Conservation (phyloP, 2,888 invertebrate species). For the Epirrhoe tristata region DNA sequence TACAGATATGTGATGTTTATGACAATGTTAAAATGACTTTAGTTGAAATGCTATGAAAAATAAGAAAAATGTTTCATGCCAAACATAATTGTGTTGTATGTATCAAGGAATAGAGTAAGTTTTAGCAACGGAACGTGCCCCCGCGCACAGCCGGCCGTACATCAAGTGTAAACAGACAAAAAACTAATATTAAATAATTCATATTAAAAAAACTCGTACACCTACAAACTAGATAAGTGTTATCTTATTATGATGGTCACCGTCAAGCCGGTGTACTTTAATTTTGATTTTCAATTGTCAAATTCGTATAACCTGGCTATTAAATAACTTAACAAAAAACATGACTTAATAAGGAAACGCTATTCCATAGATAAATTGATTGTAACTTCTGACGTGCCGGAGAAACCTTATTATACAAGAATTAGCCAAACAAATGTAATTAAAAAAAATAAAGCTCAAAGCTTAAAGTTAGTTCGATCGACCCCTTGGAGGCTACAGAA, state of each 20-base stretch:
- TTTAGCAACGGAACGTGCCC: constrained; percentile 39
- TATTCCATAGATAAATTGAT: constrained; percentile 31
- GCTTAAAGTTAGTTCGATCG: constrained; percentile 57
- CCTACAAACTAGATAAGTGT: constrained; percentile 80
- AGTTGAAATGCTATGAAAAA: too few species aligned
- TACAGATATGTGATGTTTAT: too few species aligned
- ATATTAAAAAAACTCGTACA: constrained; percentile 76
- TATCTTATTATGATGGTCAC: constrained; percentile 52
- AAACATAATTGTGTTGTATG: constrained; percentile 20
- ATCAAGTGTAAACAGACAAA: constrained; percentile 70
- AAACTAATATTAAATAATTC: constrained; percentile 72
- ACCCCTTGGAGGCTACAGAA: constrained; percentile 53
- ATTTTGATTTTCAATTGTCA: constrained; percentile 27
- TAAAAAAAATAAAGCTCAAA: constrained; percentile 62
- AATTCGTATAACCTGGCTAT: constrained; percentile 25
- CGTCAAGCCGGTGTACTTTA: constrained; percentile 25
- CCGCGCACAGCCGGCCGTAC: constrained; percentile 61
- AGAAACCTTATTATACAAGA: constrained; percentile 37
- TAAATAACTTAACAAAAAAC: constrained; percentile 33
- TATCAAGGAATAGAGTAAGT: constrained; percentile 10
- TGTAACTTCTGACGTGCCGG: constrained; percentile 28
- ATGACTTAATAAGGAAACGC: constrained; percentile 40
- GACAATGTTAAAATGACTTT: too few species aligned
- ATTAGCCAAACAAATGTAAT: constrained; percentile 37
- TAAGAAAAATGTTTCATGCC: neutral